Evolutionary conservation across 2,113 vertebrate species (phyloP).

Genomic region (Cololabis saira): DNA sequence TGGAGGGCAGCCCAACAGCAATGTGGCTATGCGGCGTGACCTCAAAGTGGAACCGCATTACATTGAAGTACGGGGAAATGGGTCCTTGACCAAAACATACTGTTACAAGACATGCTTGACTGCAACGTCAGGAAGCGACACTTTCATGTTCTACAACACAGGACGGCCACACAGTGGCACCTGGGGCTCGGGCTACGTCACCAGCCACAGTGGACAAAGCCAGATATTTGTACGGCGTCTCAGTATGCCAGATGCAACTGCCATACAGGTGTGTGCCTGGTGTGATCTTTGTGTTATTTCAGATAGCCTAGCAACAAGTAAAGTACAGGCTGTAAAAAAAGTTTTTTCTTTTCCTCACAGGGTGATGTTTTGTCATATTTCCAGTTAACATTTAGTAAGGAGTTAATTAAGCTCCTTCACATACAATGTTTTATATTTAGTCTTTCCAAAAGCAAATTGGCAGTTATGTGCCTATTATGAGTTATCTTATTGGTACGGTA

Average conservation of each 20-base stretch:
- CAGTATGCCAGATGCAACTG: slow-evolving; percentile 86
- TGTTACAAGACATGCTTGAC: slow-evolving; percentile 97
- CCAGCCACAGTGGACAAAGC: slow-evolving; percentile 92
- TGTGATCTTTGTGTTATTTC: slow-evolving; percentile 37
- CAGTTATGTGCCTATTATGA: too few relatives aligned
- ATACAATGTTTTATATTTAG: background rate
- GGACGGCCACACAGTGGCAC: slow-evolving; percentile 90
- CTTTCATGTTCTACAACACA: slow-evolving; percentile 99
- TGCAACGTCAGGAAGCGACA: slow-evolving; percentile 94
- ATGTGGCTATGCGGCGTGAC: slow-evolving; percentile 87
- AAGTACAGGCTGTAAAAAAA: background rate
- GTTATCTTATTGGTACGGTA: too few relatives aligned
- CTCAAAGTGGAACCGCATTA: slow-evolving; percentile 95
- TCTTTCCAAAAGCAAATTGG: background rate
- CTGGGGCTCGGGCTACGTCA: slow-evolving; percentile 90
- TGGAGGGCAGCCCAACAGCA: slow-evolving; percentile 82
- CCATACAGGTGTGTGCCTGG: slow-evolving; percentile 80
- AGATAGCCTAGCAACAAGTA: slow-evolving; percentile 15
- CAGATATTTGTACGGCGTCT: slow-evolving; percentile 92
- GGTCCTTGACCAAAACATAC: slow-evolving; percentile 96
- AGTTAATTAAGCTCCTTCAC: too few relatives aligned
- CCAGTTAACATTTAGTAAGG: slow-evolving; percentile 42
- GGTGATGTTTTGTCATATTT: slow-evolving; percentile 21
- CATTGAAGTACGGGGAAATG: slow-evolving; percentile 95
- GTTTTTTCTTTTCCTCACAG: background rate